Evolutionary conservation across 2,888 invertebrate species (phyloP).

Genomic region (Phyllotreta cruciferae): DNA sequence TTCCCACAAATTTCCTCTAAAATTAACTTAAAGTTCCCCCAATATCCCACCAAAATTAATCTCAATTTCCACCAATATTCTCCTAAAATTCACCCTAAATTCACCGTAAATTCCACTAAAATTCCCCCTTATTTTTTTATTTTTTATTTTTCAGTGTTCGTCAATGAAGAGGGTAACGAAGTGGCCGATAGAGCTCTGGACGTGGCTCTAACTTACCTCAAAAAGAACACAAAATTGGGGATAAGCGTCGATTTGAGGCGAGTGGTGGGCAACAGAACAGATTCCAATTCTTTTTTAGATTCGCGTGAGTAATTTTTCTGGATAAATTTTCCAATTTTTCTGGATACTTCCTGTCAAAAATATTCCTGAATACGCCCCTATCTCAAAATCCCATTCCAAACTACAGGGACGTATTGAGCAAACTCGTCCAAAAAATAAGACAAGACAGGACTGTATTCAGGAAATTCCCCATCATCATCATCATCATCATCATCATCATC

Average conservation of each 20-base stretch:
- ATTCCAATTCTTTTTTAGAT: constrained; percentile 74
- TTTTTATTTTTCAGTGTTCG: constrained; percentile 64
- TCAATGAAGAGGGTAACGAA: constrained; percentile 77
- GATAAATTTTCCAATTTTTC: constrained; percentile 17
- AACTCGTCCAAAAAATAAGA: neutral
- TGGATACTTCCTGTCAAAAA: constrained; percentile 48
- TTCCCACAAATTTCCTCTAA: too few species aligned
- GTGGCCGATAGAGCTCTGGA: constrained; percentile 75
- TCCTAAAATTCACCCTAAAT: too few species aligned
- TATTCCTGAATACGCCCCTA: too few species aligned
- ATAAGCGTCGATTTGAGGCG: constrained; percentile 68
- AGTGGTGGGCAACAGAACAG: constrained; percentile 74
- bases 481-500: too few species aligned
- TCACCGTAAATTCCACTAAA: too few species aligned
- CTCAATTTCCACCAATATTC: too few species aligned
- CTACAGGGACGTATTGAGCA: too few species aligned
- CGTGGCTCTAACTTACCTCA: constrained; percentile 73
- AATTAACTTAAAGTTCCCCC: too few species aligned
- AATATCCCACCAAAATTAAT: too few species aligned
- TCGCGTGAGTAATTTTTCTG: constrained; percentile 64
- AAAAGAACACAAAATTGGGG: constrained; percentile 73
- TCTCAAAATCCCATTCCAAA: too few species aligned
- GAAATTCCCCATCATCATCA: constrained; percentile 52
- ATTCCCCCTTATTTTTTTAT: neutral
- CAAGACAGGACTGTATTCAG: constrained; percentile 58